Evolutionary conservation across 2,113 vertebrate species (phyloP).

Genomic region (Mixornis gularis): DNA sequence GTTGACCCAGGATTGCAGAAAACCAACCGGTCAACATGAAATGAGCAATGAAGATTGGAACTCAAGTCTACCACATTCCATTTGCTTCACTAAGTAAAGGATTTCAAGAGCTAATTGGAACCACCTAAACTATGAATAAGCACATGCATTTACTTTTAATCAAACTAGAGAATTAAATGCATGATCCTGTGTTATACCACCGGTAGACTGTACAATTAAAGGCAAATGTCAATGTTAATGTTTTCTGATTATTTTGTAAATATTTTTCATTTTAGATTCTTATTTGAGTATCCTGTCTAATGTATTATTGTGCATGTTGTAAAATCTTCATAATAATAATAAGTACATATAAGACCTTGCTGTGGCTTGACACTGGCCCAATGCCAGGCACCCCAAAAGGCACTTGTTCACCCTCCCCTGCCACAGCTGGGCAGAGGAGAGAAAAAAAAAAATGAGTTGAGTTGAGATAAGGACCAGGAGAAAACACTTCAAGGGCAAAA

Average conservation of each 20-base stretch:
- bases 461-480: not conserved
- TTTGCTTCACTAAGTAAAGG: constrained; percentile 7
- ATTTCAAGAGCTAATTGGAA: not conserved
- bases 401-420: accelerated
- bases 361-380: not conserved
- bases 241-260: not conserved
- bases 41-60: not conserved
- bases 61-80: not conserved
- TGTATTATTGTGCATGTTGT: not conserved
- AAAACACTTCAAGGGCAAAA: not conserved
- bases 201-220: not conserved
- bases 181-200: not conserved
- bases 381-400: not conserved
- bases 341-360: not conserved
- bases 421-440: not conserved
- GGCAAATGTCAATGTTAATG: not conserved
- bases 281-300: not conserved
- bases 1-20: not conserved
- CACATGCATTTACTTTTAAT: not conserved
- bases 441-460: not conserved
- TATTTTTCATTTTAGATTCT: not conserved
- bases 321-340: not conserved
- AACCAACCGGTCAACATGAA: not conserved
- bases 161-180: constrained; percentile 12
- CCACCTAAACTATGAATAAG: not conserved